Evolutionary conservation across 2,797 vertebrate species (phyloP), one percentile per base, ranked within the genome.

Genomic region (Trachurus trachurus): DNA sequence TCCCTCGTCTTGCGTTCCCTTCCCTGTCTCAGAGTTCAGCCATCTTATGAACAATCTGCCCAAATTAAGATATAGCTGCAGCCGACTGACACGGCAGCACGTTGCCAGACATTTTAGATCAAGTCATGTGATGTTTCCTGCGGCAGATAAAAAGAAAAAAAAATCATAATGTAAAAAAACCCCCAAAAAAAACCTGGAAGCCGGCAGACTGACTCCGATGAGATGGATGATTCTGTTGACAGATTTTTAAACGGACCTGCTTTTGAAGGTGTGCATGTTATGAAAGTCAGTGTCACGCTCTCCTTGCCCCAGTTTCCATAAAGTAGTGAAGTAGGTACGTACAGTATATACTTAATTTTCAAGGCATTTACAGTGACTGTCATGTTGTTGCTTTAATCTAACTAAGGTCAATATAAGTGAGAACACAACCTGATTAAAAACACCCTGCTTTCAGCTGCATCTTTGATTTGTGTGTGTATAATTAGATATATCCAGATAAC

Each of bases 391-490:
- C 75, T 88, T 87, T 80, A 79, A 83, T 88, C 70, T 58, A 66
- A 66, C 39, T 58, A 45, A 80, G 76, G 81, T 50, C 79, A 68
- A 70, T 78, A 78, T 64, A 66, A 66, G 60, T n/a, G 57, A 78
- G 73, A 88, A 88, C 82, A 85, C 57, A 80, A 34, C 44, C 78
- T 83, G 85, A 88, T 86, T 75, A 81, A 83, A 78, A 89, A 76
- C 31, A 62, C 22, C 74, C 80, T 1, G 0, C 65, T 69, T 83
- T 69, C 44, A 6, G 31, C 60, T 31, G 42, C 45, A 50, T 63
- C n/a, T 64, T 78, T 80, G 21, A 77, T 82, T 73, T 65, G 22
- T 1, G 16, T 81, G 45, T 69, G 87, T 66, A 85, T 57, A 72
- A 83, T 83, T 67, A 21, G 22, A 79, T 64, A 73, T 74, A 59